These are phyloP conservation scores for Coenonympha arcania DNA, from an alignment of 2,888 invertebrate species.

Conservation along the genomic window DNA sequence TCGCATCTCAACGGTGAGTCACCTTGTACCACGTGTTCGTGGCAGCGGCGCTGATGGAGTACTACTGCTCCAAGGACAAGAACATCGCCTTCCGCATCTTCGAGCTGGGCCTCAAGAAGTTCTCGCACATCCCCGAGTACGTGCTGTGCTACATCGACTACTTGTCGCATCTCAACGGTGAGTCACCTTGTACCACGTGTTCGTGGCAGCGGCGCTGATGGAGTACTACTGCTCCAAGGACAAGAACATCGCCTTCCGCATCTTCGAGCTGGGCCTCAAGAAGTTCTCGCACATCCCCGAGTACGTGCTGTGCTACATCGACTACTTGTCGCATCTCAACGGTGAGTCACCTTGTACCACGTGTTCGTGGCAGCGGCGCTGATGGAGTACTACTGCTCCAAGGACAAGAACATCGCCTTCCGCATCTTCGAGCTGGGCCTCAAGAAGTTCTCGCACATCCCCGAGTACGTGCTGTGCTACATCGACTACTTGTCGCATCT, in stretches of 20 bases:
- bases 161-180: too few species aligned
- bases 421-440: constrained; percentile 97
- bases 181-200: constrained; percentile 94
- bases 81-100: constrained; percentile 97
- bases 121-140: constrained; percentile 95
- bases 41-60: constrained; percentile 98
- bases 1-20: too few species aligned
- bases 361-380: constrained; percentile 97
- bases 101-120: constrained; percentile 97
- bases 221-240: constrained; percentile 99
- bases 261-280: constrained; percentile 97
- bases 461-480: constrained; percentile 96
- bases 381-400: constrained; percentile 99
- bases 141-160: constrained; percentile 97
- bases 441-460: constrained; percentile 95
- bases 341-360: constrained; percentile 91
- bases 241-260: constrained; percentile 95
- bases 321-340: too few species aligned
- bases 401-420: constrained; percentile 97
- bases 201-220: constrained; percentile 97
- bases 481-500: too few species aligned
- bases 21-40: constrained; percentile 95
- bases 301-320: constrained; percentile 95
- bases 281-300: constrained; percentile 96
- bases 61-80: constrained; percentile 98